Evolutionary conservation across 2,797 vertebrate species (phyloP).

Genomic region (Coregonus ussuriensis): DNA sequence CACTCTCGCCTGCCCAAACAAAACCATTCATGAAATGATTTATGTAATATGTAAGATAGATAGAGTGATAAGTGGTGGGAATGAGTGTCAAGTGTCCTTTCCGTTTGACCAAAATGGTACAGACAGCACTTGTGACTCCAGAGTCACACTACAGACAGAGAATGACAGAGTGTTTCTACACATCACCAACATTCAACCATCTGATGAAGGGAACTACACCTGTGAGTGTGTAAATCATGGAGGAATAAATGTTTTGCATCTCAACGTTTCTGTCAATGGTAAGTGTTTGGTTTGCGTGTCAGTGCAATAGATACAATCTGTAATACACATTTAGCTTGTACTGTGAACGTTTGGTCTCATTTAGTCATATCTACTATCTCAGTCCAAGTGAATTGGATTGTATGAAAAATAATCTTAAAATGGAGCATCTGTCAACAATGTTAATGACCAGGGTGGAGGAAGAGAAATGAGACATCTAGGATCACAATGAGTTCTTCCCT

Average conservation of each 20-base stretch:
- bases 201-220: slow-evolving; percentile 44
- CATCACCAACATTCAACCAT: slow-evolving; percentile 43
- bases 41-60: not conserved
- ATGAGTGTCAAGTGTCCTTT: not conserved
- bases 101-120: rapidly evolving
- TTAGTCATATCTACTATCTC: no score
- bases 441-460: not conserved
- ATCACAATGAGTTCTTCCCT: not conserved
- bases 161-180: slow-evolving; percentile 27
- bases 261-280: slow-evolving; percentile 44
- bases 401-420: no score
- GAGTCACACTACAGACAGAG: slow-evolving; percentile 11
- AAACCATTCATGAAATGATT: rapidly evolving
- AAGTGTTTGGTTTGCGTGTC: not conserved
- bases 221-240: not conserved
- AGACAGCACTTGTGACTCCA: slow-evolving; percentile 36
- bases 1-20: not conserved
- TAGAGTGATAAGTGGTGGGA: not conserved
- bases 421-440: not conserved
- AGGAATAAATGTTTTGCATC: rapidly evolving
- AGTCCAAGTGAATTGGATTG: no score
- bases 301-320: rapidly evolving
- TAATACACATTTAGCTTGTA: not conserved
- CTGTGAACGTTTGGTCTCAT: no score
- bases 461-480: not conserved